Evolutionary conservation across 2,797 vertebrate genomes (phyloP).

Genomic region (Pampus argenteus): DNA sequence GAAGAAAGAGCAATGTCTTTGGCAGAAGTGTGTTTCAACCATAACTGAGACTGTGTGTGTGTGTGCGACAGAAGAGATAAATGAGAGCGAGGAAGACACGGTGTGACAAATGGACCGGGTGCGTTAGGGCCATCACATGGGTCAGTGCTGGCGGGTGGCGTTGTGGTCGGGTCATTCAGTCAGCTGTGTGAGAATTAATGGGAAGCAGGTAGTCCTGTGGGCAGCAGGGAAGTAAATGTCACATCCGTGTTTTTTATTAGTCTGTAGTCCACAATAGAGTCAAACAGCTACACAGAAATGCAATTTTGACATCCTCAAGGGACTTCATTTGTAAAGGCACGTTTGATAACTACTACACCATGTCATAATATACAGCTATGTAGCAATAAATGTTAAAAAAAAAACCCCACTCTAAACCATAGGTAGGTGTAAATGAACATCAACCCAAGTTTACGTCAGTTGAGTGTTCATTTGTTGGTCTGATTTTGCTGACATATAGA

Average conservation of each 20-base stretch:
- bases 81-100: constrained; percentile 32
- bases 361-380: background rate
- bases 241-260: constrained; percentile 16
- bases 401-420: background rate
- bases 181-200: constrained; percentile 53
- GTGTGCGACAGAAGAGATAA: constrained; percentile 43
- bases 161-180: constrained; percentile 34
- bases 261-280: background rate
- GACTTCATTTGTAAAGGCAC: background rate
- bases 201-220: constrained; percentile 29
- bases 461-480: background rate
- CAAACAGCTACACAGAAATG: background rate
- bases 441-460: background rate
- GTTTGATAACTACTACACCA: background rate
- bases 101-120: constrained; percentile 37
- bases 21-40: background rate
- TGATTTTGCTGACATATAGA: background rate
- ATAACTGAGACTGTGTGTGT: background rate
- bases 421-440: background rate
- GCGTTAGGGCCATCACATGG: constrained; percentile 36
- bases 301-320: background rate
- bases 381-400: background rate
- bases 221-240: constrained; percentile 41
- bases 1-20: background rate
- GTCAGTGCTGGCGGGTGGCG: constrained; percentile 41